phyloP scores from a whole-genome alignment of 2,888 invertebrate species.

The Dasysyrphus albostriatus region DNA sequence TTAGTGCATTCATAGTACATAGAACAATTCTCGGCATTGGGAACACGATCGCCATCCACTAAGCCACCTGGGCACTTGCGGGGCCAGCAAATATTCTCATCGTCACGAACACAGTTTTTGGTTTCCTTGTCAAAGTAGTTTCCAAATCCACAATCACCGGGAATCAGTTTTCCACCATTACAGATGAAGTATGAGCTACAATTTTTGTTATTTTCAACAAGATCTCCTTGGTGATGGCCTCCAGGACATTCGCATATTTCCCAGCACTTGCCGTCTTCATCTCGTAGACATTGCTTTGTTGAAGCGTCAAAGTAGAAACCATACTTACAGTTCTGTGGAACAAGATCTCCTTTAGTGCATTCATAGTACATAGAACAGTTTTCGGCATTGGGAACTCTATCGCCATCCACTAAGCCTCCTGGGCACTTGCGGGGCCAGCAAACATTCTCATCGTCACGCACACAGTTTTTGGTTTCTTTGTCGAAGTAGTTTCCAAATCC shows the following conservation, averaged over 20 bases:
- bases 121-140: not conserved
- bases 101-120: not conserved
- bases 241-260: not conserved
- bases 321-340: not conserved
- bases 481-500: not conserved
- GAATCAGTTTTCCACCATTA: not conserved
- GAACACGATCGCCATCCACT: too few relatives aligned
- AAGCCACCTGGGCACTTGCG: too few relatives aligned
- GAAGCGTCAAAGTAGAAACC: constrained; percentile 22
- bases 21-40: too few relatives aligned
- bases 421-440: not conserved
- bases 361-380: not conserved
- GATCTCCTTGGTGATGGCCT: not conserved
- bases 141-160: not conserved
- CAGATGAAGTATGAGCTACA: not conserved
- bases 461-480: not conserved
- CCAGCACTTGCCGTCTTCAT: constrained; percentile 27
- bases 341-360: not conserved
- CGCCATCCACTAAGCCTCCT: not conserved
- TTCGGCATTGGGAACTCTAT: not conserved
- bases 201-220: not conserved
- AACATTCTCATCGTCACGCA: not conserved
- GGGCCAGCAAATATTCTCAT: too few relatives aligned
- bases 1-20: too few relatives aligned
- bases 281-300: constrained; percentile 17